Evolutionary conservation across 1,140 invertebrate species (phyloP).

Genomic region (Rhopalosiphum padi): DNA sequence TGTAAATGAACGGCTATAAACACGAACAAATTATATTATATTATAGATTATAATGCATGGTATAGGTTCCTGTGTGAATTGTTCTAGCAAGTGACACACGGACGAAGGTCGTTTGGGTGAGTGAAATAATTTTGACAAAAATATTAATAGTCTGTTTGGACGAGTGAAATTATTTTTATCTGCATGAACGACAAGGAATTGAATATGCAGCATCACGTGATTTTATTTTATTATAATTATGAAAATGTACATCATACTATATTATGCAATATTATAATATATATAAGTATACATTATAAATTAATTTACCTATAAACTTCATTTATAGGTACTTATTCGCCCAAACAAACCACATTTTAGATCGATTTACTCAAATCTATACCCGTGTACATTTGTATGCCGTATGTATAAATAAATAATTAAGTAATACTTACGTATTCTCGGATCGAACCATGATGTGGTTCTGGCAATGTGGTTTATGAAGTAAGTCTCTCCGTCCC

Average conservation of each 20-base stretch:
- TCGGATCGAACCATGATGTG: conserved; percentile 96
- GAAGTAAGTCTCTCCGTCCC: conserved; percentile 95
- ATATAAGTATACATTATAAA: too few relatives aligned
- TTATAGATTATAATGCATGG: too few relatives aligned
- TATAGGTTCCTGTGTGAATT: not conserved
- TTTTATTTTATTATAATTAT: not conserved
- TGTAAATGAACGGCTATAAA: conserved; percentile 74
- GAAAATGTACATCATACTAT: too few relatives aligned
- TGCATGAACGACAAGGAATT: not conserved
- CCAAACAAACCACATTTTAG: too few relatives aligned
- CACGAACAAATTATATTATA: not conserved
- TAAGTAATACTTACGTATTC: conserved; percentile 80
- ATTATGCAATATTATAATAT: too few relatives aligned
- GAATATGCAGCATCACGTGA: not conserved
- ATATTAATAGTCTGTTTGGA: not conserved
- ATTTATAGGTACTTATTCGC: not conserved
- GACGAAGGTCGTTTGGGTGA: not conserved
- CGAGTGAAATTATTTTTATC: not conserved
- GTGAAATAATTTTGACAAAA: not conserved
- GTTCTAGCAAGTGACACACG: not conserved
- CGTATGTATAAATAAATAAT: not conserved
- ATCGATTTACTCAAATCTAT: not conserved
- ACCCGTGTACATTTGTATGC: too few relatives aligned
- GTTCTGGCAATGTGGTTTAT: conserved; percentile 94
- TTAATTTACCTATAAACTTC: not conserved